Evolutionary conservation across 1,140 invertebrate genomes (phyloP), one percentile per base, ranked within the genome.

Genomic region (Whitmania pigra): DNA sequence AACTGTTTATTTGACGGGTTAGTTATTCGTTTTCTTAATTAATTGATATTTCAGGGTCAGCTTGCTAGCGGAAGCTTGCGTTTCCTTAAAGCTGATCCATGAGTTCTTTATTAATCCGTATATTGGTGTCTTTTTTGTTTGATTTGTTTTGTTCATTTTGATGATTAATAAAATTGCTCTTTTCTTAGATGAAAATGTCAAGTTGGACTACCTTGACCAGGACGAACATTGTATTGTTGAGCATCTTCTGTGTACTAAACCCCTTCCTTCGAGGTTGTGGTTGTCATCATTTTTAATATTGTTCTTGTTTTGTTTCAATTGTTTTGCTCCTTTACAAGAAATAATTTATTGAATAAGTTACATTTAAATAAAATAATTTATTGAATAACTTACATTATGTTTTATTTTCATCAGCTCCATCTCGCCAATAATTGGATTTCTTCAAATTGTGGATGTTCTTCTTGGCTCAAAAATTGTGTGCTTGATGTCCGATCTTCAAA

Each of bases 231-330:
- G 75, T 25, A 76, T 83, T 53, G 81, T 84, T 22, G 83, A 84
- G 75, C 81, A 83, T 75, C 73, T 83, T 7, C 75, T 84, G 53
- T 84, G 83, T 73, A 83, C 83, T 13, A 82, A 82, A 73, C 81
- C 82, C 11, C 73, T 82, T 18, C 66, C 77, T 54, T 77, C 76
- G 22, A 80, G 79, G 80, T 79, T 75, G 15, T 11, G 11, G 11
- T 63, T 17, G 15, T 31, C 11, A 63, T 63, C 54, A 57, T n/a
- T 57, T 20, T 57, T 57, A 4, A 2, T 57, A 57, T 57, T 25
- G 2, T n/a, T 9, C 9, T n/a, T n/a, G 20, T 25, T n/a, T 5
- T n/a, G 5, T n/a, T 4, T 57, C 54, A 57, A 3, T 57, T 57
- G 54, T 57, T 57, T 63, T 22, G 20, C 1, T 63, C 9, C 29